These are phyloP conservation scores for Hypomesus transpacificus DNA, from an alignment of 2,113 vertebrate genomes.

Conservation along the genomic window DNA sequence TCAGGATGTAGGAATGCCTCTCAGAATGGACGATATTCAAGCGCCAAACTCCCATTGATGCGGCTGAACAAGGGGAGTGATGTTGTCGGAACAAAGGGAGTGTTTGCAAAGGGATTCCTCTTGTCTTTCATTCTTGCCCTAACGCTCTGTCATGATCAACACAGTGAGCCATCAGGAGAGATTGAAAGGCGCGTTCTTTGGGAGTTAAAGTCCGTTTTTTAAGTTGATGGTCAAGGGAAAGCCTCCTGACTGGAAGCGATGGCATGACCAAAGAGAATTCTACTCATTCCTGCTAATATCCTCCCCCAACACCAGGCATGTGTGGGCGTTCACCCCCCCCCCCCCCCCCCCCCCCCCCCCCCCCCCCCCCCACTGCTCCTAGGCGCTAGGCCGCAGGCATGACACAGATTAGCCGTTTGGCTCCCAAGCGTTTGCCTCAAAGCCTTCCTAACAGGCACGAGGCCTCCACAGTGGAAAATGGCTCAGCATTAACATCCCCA, in stretches of 20 bases:
- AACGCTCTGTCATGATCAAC: not conserved
- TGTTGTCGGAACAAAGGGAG: not conserved
- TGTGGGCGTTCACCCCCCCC: conserved; percentile 35
- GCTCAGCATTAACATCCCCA: conserved; percentile 6
- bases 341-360: conserved; percentile 28
- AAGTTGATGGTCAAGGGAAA: conserved; percentile 27
- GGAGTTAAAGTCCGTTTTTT: not conserved
- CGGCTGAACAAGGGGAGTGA: not conserved
- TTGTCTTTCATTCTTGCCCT: conserved; percentile 2
- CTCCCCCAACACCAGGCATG: conserved; percentile 44
- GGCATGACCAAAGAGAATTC: conserved; percentile 46
- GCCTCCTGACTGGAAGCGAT: conserved; percentile 44
- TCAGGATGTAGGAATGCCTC: conserved; percentile 41
- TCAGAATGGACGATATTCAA: conserved; percentile 31
- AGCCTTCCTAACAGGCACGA: not conserved
- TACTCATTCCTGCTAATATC: conserved; percentile 47
- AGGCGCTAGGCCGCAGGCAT: conserved; percentile 34
- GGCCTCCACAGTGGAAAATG: not conserved
- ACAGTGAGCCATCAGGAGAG: not conserved
- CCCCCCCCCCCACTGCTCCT: conserved; percentile 24
- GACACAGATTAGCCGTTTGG: conserved; percentile 45
- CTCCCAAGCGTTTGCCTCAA: conserved; percentile 20
- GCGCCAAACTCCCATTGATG: conserved; percentile 18
- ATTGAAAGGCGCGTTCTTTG: conserved; percentile 4
- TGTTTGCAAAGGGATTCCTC: conserved; percentile 10